Evolutionary conservation across 2,797 vertebrate genomes (phyloP).

Genomic region (Amblyraja radiata): DNA sequence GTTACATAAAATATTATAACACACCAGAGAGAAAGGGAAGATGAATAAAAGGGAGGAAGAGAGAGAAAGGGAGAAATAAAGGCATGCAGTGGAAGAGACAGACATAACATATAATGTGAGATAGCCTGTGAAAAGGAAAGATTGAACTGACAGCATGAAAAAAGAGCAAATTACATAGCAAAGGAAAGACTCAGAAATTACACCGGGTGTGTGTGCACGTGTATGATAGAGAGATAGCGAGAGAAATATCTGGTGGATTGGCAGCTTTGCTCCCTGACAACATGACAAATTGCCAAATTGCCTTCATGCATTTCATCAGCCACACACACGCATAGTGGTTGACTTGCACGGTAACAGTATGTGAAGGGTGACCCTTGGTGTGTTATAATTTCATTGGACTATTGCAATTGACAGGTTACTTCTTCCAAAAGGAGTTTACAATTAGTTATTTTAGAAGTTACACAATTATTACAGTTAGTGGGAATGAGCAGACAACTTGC

Average conservation of each 20-base stretch:
- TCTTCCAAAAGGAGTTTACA: neutral
- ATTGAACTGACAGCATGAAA: no score
- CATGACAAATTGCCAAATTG: neutral
- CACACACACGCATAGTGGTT: neutral
- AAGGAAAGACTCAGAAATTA: no score
- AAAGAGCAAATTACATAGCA: no score
- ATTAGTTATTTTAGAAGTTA: constrained; percentile 1
- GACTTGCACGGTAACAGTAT: neutral
- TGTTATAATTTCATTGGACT: constrained; percentile 28
- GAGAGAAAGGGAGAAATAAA: neutral
- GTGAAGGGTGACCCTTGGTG: neutral
- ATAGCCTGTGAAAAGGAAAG: no score
- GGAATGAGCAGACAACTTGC: neutral
- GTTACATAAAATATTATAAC: constrained; percentile 35
- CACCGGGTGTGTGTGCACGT: no score
- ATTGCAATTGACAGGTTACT: neutral
- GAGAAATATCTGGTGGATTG: no score
- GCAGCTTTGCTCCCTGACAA: no score
- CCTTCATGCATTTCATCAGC: neutral
- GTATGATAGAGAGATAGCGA: no score
- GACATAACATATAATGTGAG: no score
- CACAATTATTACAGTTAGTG: neutral
- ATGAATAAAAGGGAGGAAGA: neutral
- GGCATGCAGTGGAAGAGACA: no score
- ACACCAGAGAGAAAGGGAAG: neutral